Conservation (phyloP, 2,113 vertebrate genomes). For the Notarius quadriscutis region DNA sequence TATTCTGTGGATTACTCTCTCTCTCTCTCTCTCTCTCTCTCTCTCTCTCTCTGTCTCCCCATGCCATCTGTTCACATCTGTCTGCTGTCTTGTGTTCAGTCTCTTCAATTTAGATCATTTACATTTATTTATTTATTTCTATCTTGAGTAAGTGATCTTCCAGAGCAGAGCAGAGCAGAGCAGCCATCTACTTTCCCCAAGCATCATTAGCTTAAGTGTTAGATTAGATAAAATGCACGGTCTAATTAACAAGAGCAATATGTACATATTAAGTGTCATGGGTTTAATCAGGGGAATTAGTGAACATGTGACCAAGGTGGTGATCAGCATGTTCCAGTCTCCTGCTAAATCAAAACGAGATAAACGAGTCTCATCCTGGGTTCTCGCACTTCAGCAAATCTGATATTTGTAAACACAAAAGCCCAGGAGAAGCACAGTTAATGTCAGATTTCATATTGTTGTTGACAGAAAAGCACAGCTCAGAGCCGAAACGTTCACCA, state of each 20-base stretch:
- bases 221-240: background rate
- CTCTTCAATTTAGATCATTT: background rate
- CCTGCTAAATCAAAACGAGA: background rate
- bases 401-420: too few relatives aligned
- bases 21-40: too few relatives aligned
- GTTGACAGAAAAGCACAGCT: too few relatives aligned
- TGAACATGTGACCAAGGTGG: background rate
- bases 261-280: background rate
- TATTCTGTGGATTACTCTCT: background rate
- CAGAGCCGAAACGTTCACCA: too few relatives aligned
- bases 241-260: background rate
- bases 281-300: background rate
- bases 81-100: background rate
- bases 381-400: background rate
- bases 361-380: background rate
- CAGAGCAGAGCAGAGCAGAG: background rate
- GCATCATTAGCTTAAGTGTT: conserved; percentile 5
- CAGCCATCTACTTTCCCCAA: background rate
- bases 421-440: too few relatives aligned
- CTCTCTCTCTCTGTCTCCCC: background rate
- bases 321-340: background rate
- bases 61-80: background rate
- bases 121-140: background rate
- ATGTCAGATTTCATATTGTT: too few relatives aligned
- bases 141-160: background rate